Conservation (phyloP, 2,797 vertebrate species). For the Ispidina picta region DNA sequence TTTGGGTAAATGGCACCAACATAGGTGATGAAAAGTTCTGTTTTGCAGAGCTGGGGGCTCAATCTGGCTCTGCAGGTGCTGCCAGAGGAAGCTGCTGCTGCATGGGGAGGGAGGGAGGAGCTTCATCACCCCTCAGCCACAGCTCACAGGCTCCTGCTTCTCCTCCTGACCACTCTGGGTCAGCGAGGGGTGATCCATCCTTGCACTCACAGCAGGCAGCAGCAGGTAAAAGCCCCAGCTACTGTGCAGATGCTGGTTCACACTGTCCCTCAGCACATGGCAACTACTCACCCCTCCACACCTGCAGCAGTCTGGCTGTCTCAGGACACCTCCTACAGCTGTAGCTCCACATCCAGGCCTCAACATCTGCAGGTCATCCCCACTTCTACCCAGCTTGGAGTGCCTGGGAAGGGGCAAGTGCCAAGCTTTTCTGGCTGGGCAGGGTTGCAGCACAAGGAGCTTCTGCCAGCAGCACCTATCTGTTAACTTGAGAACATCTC, state of each 20-base stretch:
- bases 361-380: not conserved
- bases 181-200: fast-evolving
- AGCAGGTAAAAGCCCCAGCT: not conserved
- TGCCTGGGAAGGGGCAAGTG: fast-evolving
- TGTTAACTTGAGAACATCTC: not conserved
- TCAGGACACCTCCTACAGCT: not conserved
- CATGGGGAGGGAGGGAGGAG: not conserved
- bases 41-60: not conserved
- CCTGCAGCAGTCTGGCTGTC: fast-evolving
- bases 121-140: not conserved
- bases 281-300: not conserved
- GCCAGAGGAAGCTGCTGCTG: not conserved
- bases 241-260: fast-evolving
- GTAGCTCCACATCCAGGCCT: not conserved
- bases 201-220: fast-evolving
- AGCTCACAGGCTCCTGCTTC: fast-evolving
- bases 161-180: not conserved
- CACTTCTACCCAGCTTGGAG: not conserved
- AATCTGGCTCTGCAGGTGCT: not conserved
- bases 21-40: not conserved
- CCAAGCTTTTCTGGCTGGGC: not conserved
- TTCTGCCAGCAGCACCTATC: not conserved
- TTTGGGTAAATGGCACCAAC: not conserved
- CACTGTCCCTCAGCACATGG: fast-evolving
- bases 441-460: not conserved